A percentile compares a stretch with the other conserved stretches of the same genome.
Conservation (phyloP, 1,140 invertebrate species). For the Platyura marginata region DNA sequence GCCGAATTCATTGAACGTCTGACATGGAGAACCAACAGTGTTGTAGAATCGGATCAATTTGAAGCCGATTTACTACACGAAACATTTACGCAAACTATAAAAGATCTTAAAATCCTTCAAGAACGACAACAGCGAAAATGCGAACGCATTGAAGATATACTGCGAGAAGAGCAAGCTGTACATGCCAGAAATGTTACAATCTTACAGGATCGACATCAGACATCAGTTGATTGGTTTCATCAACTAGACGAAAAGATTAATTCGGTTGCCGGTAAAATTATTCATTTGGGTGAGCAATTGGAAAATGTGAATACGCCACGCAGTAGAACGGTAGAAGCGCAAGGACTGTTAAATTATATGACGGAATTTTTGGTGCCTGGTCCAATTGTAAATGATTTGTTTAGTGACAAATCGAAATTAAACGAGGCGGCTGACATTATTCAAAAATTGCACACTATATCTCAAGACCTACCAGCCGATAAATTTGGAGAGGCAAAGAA, state of each 20-base stretch:
- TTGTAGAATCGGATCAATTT: slow-evolving; percentile 49
- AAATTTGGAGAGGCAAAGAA: slow-evolving; percentile 80
- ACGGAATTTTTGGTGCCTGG: slow-evolving; percentile 81
- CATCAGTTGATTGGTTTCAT: slow-evolving; percentile 73
- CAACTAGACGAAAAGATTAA: slow-evolving; percentile 91
- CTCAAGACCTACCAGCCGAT: slow-evolving; percentile 76
- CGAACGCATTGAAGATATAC: slow-evolving; percentile 60
- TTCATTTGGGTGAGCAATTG: slow-evolving; percentile 92
- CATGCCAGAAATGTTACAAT: slow-evolving; percentile 66
- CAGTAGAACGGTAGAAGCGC: slow-evolving; percentile 83
- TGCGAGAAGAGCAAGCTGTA: slow-evolving; percentile 71
- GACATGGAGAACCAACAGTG: slow-evolving; percentile 81
- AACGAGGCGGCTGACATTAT: slow-evolving; percentile 97
- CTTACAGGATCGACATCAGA: slow-evolving; percentile 69
- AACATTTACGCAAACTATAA: slow-evolving; percentile 82
- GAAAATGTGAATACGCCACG: slow-evolving; percentile 92
- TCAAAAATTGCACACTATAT: slow-evolving; percentile 88
- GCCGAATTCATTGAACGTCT: slow-evolving; percentile 94
- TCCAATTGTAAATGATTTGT: slow-evolving; percentile 66
- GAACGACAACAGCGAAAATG: slow-evolving; percentile 76
- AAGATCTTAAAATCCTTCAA: slow-evolving; percentile 54
- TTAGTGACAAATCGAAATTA: slow-evolving; percentile 71
- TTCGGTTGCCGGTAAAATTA: slow-evolving; percentile 88
- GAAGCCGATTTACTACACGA: slow-evolving; percentile 68
- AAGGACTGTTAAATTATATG: slow-evolving; percentile 85